These are phyloP conservation scores for Dione juno DNA, from an alignment of 2,888 invertebrate genomes.

Conservation along the genomic window DNA sequence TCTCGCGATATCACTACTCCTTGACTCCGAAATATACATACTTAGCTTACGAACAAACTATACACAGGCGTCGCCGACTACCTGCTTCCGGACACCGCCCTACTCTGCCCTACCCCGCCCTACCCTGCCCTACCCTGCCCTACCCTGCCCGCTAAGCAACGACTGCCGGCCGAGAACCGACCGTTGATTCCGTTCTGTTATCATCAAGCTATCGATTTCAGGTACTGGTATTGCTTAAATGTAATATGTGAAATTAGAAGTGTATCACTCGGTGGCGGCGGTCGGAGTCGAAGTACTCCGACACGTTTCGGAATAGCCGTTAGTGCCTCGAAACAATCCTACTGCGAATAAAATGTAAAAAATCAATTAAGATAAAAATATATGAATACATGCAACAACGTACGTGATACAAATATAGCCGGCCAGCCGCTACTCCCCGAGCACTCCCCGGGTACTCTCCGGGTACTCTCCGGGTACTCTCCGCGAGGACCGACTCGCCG, in stretches of 20 bases:
- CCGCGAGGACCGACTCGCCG: conserved; percentile 48
- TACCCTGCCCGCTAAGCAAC: conserved; percentile 9
- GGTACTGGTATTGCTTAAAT: conserved; percentile 82
- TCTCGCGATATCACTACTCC: conserved; percentile 64
- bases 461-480: too few species aligned
- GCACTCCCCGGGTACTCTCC: too few species aligned
- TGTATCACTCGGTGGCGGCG: conserved; percentile 61
- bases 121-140: neutral
- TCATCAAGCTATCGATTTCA: conserved; percentile 66
- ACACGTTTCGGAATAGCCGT: neutral
- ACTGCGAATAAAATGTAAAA: conserved; percentile 18
- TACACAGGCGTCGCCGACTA: conserved; percentile 43
- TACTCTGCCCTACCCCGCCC: conserved; percentile 28
- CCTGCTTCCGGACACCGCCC: conserved; percentile 16
- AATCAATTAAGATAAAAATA: conserved; percentile 8
- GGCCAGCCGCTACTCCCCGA: conserved; percentile 20
- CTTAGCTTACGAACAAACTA: conserved; percentile 44
- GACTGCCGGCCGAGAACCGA: conserved; percentile 54
- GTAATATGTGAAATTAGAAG: conserved; percentile 69
- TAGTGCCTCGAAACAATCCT: conserved; percentile 12
- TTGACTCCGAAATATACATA: conserved; percentile 46
- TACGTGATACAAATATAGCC: conserved; percentile 16
- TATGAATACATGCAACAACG: conserved; percentile 15
- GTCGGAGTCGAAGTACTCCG: conserved; percentile 49
- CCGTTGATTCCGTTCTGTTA: conserved; percentile 72